Percentiles rank a stretch among this genome's conserved stretches.
Evolutionary conservation across 92 coral and sea anemone genomes (phyloP).

Genomic region (Bergia sp.): DNA sequence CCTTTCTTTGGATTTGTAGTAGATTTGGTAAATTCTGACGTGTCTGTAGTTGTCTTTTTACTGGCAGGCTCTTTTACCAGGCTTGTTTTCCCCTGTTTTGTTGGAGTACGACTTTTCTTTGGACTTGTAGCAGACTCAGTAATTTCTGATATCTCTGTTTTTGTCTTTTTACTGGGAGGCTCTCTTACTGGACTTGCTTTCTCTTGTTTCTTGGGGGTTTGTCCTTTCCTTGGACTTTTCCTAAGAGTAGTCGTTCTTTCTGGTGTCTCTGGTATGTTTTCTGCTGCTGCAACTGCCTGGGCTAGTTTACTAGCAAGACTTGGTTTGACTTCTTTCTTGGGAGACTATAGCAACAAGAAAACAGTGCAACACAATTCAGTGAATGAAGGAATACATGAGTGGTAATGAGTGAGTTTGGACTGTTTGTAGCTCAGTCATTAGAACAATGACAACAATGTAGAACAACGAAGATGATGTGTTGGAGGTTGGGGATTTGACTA

Average conservation of each 20-base stretch:
- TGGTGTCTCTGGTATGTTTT: constrained; percentile 64
- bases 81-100: constrained; percentile 25
- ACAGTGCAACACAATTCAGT: not conserved
- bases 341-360: not conserved
- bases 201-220: constrained; percentile 45
- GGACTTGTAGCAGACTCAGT: constrained; percentile 36
- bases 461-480: too few relatives aligned
- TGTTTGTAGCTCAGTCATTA: too few relatives aligned
- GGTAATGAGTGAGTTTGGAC: too few relatives aligned
- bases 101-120: constrained; percentile 50
- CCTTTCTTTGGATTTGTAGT: constrained; percentile 50
- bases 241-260: not conserved
- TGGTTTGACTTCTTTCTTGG: constrained; percentile 60
- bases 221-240: constrained; percentile 47
- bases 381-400: too few relatives aligned
- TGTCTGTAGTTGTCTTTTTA: constrained; percentile 46
- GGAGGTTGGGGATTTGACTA: too few relatives aligned
- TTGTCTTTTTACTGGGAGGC: constrained; percentile 8
- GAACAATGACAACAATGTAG: too few relatives aligned
- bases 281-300: constrained; percentile 51
- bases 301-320: constrained; percentile 56
- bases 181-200: constrained; percentile 12
- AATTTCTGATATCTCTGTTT: constrained; percentile 54
- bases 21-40: constrained; percentile 44
- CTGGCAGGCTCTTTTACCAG: not conserved